These are phyloP conservation scores for Actinernus sp. DNA, from an alignment of 92 coral and sea anemone genomes.

Conservation along the genomic window DNA sequence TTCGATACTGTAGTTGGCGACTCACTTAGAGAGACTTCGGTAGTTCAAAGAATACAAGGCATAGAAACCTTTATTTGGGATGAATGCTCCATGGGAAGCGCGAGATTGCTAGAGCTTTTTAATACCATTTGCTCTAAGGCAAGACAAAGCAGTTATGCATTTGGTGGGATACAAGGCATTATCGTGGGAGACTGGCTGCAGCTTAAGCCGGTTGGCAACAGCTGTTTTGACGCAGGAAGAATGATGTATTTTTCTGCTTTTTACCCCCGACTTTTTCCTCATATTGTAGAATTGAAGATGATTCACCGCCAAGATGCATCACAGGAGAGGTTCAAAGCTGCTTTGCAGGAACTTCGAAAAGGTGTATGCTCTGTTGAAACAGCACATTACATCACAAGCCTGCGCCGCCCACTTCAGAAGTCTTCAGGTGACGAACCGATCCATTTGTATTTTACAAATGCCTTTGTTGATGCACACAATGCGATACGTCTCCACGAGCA, in stretches of 20 bases:
- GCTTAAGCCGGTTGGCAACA: no score
- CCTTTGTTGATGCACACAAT: conserved; percentile 22
- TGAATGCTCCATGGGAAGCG: no score
- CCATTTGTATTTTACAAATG: conserved; percentile 39
- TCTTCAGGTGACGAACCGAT: background rate
- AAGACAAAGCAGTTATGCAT: background rate
- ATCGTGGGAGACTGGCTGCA: no score
- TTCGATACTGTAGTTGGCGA: background rate
- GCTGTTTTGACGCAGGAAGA: no score
- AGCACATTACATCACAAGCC: background rate
- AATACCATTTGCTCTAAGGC: background rate
- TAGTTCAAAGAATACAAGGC: background rate
- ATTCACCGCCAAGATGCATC: conserved; percentile 25
- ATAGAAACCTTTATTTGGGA: conserved; percentile 8
- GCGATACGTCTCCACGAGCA: conserved; percentile 5
- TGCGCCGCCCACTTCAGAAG: background rate
- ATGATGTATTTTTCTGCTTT: no score
- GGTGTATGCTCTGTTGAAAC: no score
- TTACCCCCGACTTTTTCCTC: background rate
- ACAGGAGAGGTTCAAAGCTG: background rate
- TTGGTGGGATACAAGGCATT: conserved; percentile 27
- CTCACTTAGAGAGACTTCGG: background rate
- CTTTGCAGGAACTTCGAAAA: background rate
- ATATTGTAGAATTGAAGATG: no score
- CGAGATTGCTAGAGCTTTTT: conserved; percentile 24